Conservation (phyloP, 1,140 invertebrate species). For the Rhopalosiphum padi region DNA sequence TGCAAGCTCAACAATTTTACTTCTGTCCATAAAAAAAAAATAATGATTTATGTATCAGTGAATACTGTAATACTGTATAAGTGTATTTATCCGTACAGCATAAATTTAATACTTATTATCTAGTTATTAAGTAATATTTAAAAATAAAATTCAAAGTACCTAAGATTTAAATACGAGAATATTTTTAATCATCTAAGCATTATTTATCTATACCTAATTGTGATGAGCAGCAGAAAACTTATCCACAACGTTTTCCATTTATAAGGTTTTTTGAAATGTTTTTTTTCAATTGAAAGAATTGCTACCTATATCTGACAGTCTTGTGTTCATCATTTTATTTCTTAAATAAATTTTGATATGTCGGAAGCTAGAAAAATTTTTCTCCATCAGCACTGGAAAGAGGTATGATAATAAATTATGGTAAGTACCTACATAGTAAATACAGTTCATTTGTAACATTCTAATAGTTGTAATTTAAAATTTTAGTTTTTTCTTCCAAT, state of each 20-base stretch:
- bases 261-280: background rate
- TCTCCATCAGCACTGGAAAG: background rate
- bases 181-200: too few relatives aligned
- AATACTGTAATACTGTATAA: too few relatives aligned
- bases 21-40: too few relatives aligned
- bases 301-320: background rate
- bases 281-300: background rate
- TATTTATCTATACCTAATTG: background rate
- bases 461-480: background rate
- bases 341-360: constrained; percentile 24
- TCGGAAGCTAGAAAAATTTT: background rate
- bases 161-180: too few relatives aligned
- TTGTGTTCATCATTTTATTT: background rate
- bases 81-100: too few relatives aligned
- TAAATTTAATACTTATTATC: too few relatives aligned
- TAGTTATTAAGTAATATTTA: too few relatives aligned
- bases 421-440: constrained; percentile 1
- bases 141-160: too few relatives aligned
- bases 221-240: background rate
- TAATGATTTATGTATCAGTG: too few relatives aligned
- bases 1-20: too few relatives aligned
- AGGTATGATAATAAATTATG: background rate
- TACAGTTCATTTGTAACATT: background rate
- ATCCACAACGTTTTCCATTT: background rate
- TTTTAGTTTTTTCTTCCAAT: constrained; percentile 42